phyloP scores from a whole-genome alignment of 2,113 vertebrate species.

The Melierax canorus region DNA sequence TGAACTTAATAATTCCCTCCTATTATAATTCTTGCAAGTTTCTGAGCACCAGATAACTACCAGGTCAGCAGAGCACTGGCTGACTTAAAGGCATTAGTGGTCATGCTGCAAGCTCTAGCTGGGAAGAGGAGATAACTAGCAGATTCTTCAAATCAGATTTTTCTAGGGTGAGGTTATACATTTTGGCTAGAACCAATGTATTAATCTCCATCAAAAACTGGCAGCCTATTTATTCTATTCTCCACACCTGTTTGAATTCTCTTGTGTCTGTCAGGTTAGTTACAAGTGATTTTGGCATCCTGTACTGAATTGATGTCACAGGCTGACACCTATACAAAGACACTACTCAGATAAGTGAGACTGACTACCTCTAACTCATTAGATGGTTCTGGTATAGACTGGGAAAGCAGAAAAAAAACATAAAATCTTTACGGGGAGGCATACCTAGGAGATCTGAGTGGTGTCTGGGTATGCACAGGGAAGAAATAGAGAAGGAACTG shows the following conservation, averaged over 20 bases:
- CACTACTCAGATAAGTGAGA: neutral
- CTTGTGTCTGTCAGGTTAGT: neutral
- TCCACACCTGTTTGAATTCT: neutral
- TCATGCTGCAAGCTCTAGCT: neutral
- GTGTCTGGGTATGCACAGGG: neutral
- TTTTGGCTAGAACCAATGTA: neutral
- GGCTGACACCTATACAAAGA: neutral
- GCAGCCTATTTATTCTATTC: neutral
- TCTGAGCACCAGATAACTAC: neutral
- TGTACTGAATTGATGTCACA: neutral
- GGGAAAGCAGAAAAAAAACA: neutral
- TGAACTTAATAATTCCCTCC: neutral
- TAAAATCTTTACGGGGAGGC: neutral
- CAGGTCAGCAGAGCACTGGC: neutral
- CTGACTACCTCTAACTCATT: neutral
- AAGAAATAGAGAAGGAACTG: neutral
- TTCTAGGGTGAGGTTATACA: neutral
- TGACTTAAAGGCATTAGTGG: neutral
- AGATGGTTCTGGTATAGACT: neutral
- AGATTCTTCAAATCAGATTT: neutral
- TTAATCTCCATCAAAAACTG: neutral
- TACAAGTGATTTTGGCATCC: neutral
- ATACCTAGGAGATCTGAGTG: neutral
- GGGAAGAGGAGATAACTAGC: neutral
- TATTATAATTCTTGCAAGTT: neutral